Evolutionary conservation across 2,888 invertebrate genomes (phyloP).

Genomic region (Stratiomys singularior): DNA sequence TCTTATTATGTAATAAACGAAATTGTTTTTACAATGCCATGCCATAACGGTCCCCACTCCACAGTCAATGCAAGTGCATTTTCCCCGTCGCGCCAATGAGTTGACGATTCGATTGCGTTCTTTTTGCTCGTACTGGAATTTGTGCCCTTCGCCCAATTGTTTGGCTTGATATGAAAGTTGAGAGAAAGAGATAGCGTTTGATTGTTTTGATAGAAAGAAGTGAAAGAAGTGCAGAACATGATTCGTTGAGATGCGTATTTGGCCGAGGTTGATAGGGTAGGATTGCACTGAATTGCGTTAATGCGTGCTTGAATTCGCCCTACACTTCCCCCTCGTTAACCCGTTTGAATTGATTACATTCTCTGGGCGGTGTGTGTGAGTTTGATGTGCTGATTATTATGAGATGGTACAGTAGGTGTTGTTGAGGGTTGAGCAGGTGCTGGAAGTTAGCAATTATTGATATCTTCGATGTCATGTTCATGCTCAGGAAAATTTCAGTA

Average conservation of each 20-base stretch:
- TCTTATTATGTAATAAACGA: conserved; percentile 34
- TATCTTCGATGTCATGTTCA: too few relatives aligned
- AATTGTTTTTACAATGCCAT: conserved; percentile 18
- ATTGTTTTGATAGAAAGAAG: conserved; percentile 32
- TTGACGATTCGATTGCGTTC: background rate
- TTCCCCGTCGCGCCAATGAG: conserved; percentile 17
- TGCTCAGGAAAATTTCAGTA: too few relatives aligned
- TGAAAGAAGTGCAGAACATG: background rate
- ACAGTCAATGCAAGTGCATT: conserved; percentile 17
- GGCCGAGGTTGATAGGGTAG: background rate
- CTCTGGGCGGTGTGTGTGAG: background rate
- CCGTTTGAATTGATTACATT: background rate
- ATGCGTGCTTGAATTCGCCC: too few relatives aligned
- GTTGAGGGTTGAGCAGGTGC: too few relatives aligned
- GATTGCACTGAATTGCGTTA: background rate
- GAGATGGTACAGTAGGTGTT: too few relatives aligned
- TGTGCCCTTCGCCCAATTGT: conserved; percentile 33
- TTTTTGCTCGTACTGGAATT: background rate
- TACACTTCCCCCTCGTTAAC: background rate
- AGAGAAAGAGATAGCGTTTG: conserved; percentile 3
- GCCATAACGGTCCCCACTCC: conserved; percentile 23
- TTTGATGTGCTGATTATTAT: too few relatives aligned
- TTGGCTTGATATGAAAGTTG: conserved; percentile 7
- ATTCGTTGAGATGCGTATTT: conserved; percentile 31
- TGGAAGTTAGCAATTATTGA: too few relatives aligned